Evolutionary conservation across 2,113 vertebrate genomes (phyloP), one percentile per base, ranked within the genome.

Genomic region (Cacatua alba): DNA sequence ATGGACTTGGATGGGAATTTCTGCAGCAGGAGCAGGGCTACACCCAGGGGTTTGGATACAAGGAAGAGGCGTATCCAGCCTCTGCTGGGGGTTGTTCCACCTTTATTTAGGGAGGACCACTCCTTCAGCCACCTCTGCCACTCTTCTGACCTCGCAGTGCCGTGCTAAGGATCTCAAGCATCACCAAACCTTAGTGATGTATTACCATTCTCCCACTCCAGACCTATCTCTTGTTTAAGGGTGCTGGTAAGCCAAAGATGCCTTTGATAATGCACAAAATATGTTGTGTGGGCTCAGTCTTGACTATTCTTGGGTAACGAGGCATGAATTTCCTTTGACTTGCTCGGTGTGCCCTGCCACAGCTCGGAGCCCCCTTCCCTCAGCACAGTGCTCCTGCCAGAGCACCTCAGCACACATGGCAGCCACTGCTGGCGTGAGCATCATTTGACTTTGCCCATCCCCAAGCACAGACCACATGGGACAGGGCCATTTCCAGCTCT

Each of bases 1-100:
- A 67, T 62, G 82, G 74, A 33, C 68, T 90, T 7, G 43, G 90
- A 69, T 63, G 79, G 87, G 74, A 95, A 83, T 90, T 91, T 62
- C 75, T 90, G 87, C 29, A 6, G 64, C 3, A 1, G 59, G 59
- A 93, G 67, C 70, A 49, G 39, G 90, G 23, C 43, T 44, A 91
- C 5, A 1, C 92, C 87, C 68, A 72, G 19, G 24, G 25, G 3
- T 35, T 19, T 31, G 59, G 77, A 64, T 25, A 29, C 0, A 3
- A 64, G 75, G n/a, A 83, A 59, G 7, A 35, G 68, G 41, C 4
- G 1, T 9, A 41, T 52, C 57, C 82, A 82, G 44, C 29, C 60
- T 86, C 80, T 86, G 23, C 59, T 86, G 48, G 26, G 33, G 26
- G 67, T 33, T 11, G 18, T 18, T 29, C 23, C 19, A 75, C 17